These are phyloP conservation scores for Callimorpha dominula DNA, from an alignment of 2,888 invertebrate species.

Conservation along the genomic window DNA sequence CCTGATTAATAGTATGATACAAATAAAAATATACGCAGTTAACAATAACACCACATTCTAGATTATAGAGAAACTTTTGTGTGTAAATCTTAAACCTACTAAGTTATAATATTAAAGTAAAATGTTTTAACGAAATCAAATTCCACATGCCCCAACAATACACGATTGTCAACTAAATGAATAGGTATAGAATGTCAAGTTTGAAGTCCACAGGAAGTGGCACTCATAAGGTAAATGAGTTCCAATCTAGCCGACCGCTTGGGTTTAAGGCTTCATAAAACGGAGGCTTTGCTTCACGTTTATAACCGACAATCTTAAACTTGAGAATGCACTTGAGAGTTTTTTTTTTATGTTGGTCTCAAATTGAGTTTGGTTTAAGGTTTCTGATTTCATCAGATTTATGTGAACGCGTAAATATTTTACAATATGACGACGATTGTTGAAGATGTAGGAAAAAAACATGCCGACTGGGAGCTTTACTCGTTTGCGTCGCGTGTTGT, in stretches of 20 bases:
- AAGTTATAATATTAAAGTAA: background rate
- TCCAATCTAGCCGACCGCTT: slow-evolving; percentile 71
- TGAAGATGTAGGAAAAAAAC: too few species aligned
- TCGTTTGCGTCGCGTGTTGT: too few species aligned
- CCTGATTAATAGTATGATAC: too few species aligned
- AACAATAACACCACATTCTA: too few species aligned
- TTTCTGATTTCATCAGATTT: slow-evolving; percentile 4
- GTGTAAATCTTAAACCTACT: too few species aligned
- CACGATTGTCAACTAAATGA: slow-evolving; percentile 25
- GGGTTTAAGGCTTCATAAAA: slow-evolving; percentile 69
- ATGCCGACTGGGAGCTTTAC: too few species aligned
- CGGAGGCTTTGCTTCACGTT: slow-evolving; percentile 52
- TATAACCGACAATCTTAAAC: slow-evolving; percentile 54
- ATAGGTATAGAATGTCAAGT: slow-evolving; percentile 45
- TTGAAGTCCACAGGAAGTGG: slow-evolving; percentile 44
- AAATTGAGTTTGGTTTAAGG: slow-evolving; percentile 36
- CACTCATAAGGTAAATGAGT: slow-evolving; percentile 71
- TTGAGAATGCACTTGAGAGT: slow-evolving; percentile 59
- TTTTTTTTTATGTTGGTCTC: slow-evolving; percentile 34
- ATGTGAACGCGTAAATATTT: background rate
- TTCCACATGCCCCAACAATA: slow-evolving; percentile 9
- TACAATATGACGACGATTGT: background rate
- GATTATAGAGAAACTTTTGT: too few species aligned
- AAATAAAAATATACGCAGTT: too few species aligned
- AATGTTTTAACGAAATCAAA: background rate